phyloP scores from a whole-genome alignment of 1,140 invertebrate genomes.

The Asobara japonica region DNA sequence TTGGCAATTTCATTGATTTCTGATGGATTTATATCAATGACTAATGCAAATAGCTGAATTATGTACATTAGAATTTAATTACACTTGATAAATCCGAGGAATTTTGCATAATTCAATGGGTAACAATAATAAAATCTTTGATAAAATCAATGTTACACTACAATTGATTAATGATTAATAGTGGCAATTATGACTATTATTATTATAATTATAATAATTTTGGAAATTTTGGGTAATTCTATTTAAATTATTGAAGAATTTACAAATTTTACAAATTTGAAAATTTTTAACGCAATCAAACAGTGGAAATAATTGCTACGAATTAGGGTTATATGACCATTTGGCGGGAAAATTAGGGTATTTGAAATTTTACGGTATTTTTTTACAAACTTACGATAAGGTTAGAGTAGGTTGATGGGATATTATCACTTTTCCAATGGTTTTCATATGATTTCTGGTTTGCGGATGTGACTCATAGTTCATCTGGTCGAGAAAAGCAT shows the following conservation, averaged over 20 bases:
- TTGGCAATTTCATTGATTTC: not conserved
- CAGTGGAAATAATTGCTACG: no score
- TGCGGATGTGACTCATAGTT: not conserved
- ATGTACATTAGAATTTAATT: conserved; percentile 24
- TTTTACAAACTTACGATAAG: not conserved
- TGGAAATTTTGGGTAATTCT: no score
- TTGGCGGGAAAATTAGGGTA: not conserved
- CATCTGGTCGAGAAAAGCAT: not conserved
- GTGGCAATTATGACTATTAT: conserved; percentile 13
- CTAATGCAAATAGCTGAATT: conserved; percentile 32
- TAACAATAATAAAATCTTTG: conserved; percentile 50
- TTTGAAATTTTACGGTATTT: not conserved
- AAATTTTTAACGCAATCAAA: no score
- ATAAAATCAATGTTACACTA: conserved; percentile 50
- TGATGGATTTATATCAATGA: conserved; percentile 6
- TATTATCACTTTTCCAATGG: not conserved
- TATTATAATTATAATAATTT: no score
- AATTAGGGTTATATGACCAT: no score
- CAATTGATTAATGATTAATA: conserved; percentile 15
- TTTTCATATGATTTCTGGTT: not conserved
- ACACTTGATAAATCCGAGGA: conserved; percentile 34
- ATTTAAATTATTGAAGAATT: no score
- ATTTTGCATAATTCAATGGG: conserved; percentile 17
- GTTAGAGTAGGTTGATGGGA: not conserved
- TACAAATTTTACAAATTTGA: no score